Percentiles rank a stretch among this genome's conserved stretches.
These are phyloP conservation scores for Capromys pilorides DNA, from an alignment of 2,797 vertebrate genomes.

Conservation along the genomic window DNA sequence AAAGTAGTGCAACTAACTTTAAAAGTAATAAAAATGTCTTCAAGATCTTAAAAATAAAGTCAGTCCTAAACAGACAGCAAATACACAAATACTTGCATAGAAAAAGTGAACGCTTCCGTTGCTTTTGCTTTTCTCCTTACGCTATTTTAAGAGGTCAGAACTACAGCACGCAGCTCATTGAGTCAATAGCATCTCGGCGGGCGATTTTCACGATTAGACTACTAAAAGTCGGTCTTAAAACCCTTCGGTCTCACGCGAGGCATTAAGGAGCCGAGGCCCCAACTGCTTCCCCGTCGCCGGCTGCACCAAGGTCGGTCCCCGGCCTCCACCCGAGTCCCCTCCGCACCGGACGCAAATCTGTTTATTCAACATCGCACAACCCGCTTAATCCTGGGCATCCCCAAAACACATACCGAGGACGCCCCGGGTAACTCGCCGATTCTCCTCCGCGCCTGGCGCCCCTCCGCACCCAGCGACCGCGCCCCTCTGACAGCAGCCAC, in stretches of 20 bases:
- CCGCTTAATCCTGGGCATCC: not conserved
- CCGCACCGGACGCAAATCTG: not conserved
- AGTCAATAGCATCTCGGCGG: not conserved
- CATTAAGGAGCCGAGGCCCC: not conserved
- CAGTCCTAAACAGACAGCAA: constrained; percentile 4
- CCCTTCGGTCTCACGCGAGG: not conserved
- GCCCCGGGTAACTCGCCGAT: not conserved
- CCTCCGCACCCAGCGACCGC: not conserved
- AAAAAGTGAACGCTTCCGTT: not conserved
- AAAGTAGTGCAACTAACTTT: constrained; percentile 42
- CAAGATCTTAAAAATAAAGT: constrained; percentile 54
- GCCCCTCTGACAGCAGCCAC: not conserved
- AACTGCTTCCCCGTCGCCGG: not conserved
- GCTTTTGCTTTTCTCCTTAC: not conserved
- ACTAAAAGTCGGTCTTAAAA: not conserved
- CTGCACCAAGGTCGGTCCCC: not conserved
- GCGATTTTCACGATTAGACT: constrained; percentile 39
- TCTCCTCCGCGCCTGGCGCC: not conserved
- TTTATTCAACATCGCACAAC: not conserved
- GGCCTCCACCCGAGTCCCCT: too few relatives aligned
- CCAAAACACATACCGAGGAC: not conserved
- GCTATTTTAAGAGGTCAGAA: not conserved
- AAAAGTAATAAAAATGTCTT: constrained; percentile 35
- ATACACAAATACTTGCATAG: not conserved
- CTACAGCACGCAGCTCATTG: not conserved